Evolutionary conservation across 2,888 invertebrate species (phyloP).

Genomic region (Apoderus coryli): DNA sequence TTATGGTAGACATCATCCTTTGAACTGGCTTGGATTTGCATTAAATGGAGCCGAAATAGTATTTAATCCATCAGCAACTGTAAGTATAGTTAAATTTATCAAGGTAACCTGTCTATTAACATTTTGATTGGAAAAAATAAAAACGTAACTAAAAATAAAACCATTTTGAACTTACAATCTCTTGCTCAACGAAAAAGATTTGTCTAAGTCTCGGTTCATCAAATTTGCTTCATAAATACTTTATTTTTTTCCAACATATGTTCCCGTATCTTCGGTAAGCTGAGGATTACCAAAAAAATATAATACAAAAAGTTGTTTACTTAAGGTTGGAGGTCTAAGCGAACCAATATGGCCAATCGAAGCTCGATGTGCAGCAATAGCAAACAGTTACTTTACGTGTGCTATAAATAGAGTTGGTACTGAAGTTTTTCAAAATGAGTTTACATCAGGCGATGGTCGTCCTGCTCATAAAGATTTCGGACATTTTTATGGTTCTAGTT

Average conservation of each 20-base stretch:
- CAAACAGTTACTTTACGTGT: conserved; percentile 88
- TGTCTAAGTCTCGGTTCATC: too few relatives aligned
- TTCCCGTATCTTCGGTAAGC: too few relatives aligned
- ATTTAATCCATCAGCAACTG: conserved; percentile 96
- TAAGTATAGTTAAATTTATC: too few relatives aligned
- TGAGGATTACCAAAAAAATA: not conserved
- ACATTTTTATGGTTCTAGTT: conserved; percentile 91
- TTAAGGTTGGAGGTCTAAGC: conserved; percentile 45
- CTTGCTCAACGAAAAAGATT: too few relatives aligned
- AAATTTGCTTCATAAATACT: too few relatives aligned
- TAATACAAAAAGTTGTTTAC: conserved; percentile 2
- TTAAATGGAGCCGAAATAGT: conserved; percentile 97
- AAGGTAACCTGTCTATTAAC: too few relatives aligned
- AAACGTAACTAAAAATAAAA: too few relatives aligned
- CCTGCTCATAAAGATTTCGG: conserved; percentile 69
- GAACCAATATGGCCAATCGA: conserved; percentile 94
- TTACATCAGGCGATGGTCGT: conserved; percentile 69
- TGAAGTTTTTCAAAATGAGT: conserved; percentile 66
- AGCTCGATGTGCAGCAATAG: conserved; percentile 89
- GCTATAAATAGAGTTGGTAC: conserved; percentile 89
- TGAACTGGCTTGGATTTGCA: conserved; percentile 96
- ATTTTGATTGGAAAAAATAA: too few relatives aligned
- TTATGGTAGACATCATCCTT: conserved; percentile 94
- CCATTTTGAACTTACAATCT: too few relatives aligned
- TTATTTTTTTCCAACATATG: too few relatives aligned